Percentiles rank a stretch among this genome's conserved stretches.
Evolutionary conservation across 1,140 invertebrate species (phyloP).

Genomic region (Gryllus bimaculatus): DNA sequence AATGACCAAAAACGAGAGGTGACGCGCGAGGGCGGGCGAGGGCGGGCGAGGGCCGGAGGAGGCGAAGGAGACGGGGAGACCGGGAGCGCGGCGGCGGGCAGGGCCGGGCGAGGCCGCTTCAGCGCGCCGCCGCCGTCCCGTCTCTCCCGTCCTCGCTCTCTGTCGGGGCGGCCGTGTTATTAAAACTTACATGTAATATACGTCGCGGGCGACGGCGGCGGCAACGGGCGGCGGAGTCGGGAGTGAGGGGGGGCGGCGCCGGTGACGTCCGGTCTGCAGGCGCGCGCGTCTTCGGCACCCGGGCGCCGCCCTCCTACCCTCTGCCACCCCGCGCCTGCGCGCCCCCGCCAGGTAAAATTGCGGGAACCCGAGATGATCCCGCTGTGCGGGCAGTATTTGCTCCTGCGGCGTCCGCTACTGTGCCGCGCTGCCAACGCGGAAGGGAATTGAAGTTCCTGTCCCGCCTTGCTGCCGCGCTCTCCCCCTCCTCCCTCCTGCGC

Average conservation of each 20-base stretch:
- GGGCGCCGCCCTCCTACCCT: background rate
- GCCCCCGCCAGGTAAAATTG: background rate
- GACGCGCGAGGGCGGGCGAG: background rate
- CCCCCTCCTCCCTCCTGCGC: no score
- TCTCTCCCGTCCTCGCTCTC: background rate
- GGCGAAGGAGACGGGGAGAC: background rate
- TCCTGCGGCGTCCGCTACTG: background rate
- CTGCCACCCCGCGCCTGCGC: no score
- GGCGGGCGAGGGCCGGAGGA: background rate
- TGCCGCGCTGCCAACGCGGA: background rate
- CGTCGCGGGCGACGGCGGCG: background rate
- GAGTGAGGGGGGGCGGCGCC: no score
- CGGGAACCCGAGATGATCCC: background rate
- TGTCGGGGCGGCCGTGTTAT: background rate
- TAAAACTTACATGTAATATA: conserved; percentile 6
- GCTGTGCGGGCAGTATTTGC: background rate
- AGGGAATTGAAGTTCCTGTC: background rate
- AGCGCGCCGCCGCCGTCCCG: background rate
- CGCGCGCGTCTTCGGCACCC: background rate
- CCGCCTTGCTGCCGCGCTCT: no score
- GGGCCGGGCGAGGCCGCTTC: background rate
- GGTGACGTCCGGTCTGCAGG: background rate
- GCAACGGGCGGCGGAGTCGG: background rate
- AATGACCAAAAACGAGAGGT: no score
- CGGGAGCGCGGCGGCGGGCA: background rate